Conservation (phyloP, 1,140 invertebrate species). For the Arctopsyche grandis region DNA sequence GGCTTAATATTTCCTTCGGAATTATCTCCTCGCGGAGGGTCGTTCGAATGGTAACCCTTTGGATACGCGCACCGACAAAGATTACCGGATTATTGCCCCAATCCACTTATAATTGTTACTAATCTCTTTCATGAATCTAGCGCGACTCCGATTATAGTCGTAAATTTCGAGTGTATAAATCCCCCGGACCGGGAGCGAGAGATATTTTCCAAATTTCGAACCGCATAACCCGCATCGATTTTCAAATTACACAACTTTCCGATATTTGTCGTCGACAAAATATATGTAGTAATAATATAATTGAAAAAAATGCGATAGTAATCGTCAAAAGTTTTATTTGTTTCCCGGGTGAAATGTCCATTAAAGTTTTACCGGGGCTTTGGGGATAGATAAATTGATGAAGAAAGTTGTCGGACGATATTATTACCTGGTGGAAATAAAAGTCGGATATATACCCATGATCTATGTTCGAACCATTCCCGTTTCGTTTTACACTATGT, state of each 20-base stretch:
- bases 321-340: conserved; percentile 20
- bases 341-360: conserved; percentile 30
- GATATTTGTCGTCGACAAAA: too few relatives aligned
- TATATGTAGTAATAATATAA: not conserved
- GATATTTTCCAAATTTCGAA: not conserved
- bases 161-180: not conserved
- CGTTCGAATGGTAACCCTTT: conserved; percentile 22
- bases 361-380: conserved; percentile 28
- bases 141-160: conserved; percentile 18
- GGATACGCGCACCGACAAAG: conserved; percentile 6
- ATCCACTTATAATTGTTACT: conserved; percentile 38
- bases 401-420: conserved; percentile 25
- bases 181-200: not conserved
- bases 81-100: conserved; percentile 37
- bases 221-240: not conserved
- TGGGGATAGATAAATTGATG: conserved; percentile 39
- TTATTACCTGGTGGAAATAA: conserved; percentile 26
- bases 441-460: not conserved
- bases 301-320: not conserved
- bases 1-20: conserved; percentile 26
- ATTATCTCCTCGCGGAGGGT: conserved; percentile 9
- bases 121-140: conserved; percentile 26
- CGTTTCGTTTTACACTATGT: not conserved
- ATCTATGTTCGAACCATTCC: not conserved
- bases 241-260: too few relatives aligned